Evolutionary conservation across 1,140 invertebrate genomes (phyloP).

Genomic region (Drosophila baimaii): DNA sequence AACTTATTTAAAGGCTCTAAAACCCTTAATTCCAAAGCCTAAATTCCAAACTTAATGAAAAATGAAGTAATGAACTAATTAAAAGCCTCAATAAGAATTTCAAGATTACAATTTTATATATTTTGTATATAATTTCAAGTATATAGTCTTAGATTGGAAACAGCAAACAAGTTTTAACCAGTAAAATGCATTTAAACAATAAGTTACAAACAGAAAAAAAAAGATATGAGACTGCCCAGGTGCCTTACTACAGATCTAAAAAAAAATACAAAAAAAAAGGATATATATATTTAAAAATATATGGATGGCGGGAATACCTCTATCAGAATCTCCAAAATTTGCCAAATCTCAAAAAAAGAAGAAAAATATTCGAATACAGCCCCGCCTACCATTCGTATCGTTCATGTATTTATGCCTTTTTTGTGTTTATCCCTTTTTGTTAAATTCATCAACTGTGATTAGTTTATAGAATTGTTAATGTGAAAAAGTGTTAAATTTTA

Average conservation of each 20-base stretch:
- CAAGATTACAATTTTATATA: not conserved
- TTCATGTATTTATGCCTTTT: slow-evolving; percentile 4
- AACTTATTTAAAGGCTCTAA: not conserved
- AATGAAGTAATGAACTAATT: not conserved
- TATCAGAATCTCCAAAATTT: slow-evolving; percentile 5
- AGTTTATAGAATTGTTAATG: slow-evolving; percentile 54
- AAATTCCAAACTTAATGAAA: too few relatives aligned
- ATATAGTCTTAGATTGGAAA: slow-evolving; percentile 7
- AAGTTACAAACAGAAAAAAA: slow-evolving; percentile 30
- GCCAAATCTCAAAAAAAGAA: not conserved
- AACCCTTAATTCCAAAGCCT: not conserved
- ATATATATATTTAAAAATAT: too few relatives aligned
- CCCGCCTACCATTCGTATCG: slow-evolving; percentile 4
- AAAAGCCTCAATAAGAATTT: not conserved
- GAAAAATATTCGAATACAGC: slow-evolving; percentile 9
- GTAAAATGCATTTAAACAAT: slow-evolving; percentile 27
- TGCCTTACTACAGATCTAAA: slow-evolving; percentile 26
- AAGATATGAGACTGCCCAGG: slow-evolving; percentile 37
- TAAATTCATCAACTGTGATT: slow-evolving; percentile 70
- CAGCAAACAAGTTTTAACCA: slow-evolving; percentile 11
- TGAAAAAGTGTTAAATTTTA: slow-evolving; percentile 31
- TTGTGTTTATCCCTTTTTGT: slow-evolving; percentile 39
- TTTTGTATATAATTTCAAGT: not conserved
- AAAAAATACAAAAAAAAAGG: not conserved
- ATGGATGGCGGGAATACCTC: not conserved